Evolutionary conservation across 1,140 invertebrate species (phyloP).

Genomic region (Pseudobourletiella spinata): DNA sequence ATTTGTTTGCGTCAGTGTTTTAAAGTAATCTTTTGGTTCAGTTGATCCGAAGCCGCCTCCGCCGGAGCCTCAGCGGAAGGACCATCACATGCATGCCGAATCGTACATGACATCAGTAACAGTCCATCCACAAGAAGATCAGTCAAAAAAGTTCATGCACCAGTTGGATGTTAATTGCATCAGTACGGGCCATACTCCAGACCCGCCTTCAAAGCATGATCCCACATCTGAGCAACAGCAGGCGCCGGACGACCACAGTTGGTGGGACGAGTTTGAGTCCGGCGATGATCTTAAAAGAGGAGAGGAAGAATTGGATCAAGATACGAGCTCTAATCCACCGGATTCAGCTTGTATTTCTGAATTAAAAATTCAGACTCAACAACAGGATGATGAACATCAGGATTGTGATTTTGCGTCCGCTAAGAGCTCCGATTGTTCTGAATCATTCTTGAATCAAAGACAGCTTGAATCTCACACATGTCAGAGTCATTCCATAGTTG

Average conservation of each 20-base stretch:
- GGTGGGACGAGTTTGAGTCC: slow-evolving; percentile 27
- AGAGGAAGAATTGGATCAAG: not conserved
- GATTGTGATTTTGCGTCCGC: not conserved
- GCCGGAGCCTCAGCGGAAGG: not conserved
- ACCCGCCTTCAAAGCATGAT: not conserved
- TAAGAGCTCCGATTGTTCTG: not conserved
- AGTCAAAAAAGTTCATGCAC: slow-evolving; percentile 1
- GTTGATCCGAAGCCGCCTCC: not conserved
- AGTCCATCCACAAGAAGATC: not conserved
- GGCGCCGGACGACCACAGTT: not conserved
- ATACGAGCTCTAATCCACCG: not conserved
- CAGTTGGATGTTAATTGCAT: slow-evolving; percentile 5
- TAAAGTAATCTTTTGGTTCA: not conserved
- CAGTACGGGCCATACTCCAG: not conserved
- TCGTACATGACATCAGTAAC: not conserved
- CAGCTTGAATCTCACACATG: not conserved
- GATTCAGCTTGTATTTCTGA: not conserved
- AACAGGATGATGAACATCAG: not conserved
- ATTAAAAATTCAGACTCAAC: not conserved
- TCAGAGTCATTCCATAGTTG: not conserved
- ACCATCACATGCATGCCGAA: slow-evolving; percentile 5
- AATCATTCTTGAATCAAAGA: not conserved
- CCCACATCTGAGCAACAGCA: not conserved
- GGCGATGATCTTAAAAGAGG: slow-evolving; percentile 8
- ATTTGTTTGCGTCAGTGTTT: no score